Percentiles rank a stretch among this genome's conserved stretches.
Evolutionary conservation across 2,113 vertebrate genomes (phyloP).

Genomic region (Elaphurus davidianus): DNA sequence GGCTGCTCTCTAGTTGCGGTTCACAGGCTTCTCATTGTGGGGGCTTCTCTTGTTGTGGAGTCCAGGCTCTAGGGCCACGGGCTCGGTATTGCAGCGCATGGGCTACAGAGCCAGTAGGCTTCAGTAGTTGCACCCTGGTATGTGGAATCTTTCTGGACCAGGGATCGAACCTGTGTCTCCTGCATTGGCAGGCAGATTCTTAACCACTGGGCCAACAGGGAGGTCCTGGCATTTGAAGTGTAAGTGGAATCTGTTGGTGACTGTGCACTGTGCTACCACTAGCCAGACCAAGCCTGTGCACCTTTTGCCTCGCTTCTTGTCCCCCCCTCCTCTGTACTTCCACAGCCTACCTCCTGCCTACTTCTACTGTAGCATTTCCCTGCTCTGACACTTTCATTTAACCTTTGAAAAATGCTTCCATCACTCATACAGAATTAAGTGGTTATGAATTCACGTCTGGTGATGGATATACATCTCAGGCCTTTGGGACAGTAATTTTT

Average conservation of each 20-base stretch:
- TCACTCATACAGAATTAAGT: background rate
- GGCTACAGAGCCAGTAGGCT: background rate
- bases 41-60: background rate
- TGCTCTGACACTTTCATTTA: background rate
- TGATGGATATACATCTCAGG: background rate
- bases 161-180: background rate
- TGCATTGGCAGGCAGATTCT: background rate
- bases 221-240: background rate
- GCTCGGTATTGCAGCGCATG: background rate
- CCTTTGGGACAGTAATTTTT: background rate
- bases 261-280: no score
- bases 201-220: background rate
- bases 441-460: conserved; percentile 7
- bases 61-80: background rate
- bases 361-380: background rate
- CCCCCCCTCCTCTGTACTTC: background rate
- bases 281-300: accelerated
- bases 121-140: background rate
- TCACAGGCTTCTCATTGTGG: background rate
- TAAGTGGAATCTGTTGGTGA: background rate
- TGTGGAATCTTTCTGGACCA: background rate
- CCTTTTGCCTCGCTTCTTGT: background rate
- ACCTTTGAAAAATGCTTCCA: background rate
- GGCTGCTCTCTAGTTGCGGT: accelerated
- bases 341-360: background rate